Base-by-base conservation (phyloP, 2,888 invertebrate species). In the Charanyca ferruginea region DNA sequence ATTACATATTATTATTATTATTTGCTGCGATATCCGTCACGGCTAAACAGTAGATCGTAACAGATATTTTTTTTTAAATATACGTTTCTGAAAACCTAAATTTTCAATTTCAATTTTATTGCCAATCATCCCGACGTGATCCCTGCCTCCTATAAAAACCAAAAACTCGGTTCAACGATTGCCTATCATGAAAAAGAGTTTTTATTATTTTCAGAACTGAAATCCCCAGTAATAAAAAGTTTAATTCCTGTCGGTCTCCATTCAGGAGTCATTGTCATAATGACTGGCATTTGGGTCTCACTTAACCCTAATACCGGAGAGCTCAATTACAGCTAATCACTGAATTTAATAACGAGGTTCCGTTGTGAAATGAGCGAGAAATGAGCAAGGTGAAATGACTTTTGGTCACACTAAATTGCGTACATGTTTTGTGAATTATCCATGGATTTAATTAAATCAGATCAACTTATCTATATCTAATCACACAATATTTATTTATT, bases 101-200 rank as follows among this genome's bases (percentile, higher is more conserved):
- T 55, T 75, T 55, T 70, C 60, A 58, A 77, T 76, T 76, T 13
- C 62, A 49, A 18, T 77, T 77, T 71, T 53, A 49, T 9, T 38
- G 41, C 28, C 59, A 47, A 41, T 45, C 20, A n/a, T 41, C 11
- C 25, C 25, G 16, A 53, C 16, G 66, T 66, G 25, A 57, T 51
- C 28, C 38, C 44, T 20, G 20, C n/a, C 59, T 0, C 9, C 22
- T 7, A 69, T 76, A 70, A 52, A 76, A 58, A 8, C 18, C 23
- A 55, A 76, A 44, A 45, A 45, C 38, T 32, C 9, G 9, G 59
- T 59, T 55, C 69, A 51, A 41, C 44, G 49, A 51, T 67, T 42
- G 69, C 20, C 49, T 16, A 18, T 51, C 70, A 44, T 13, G 49
- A 58, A 28, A 25, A 13, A 16, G 9, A 25, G 16, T 22, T 32